Evolutionary conservation across 2,888 invertebrate species (phyloP).

Genomic region (Tipula lateralis): DNA sequence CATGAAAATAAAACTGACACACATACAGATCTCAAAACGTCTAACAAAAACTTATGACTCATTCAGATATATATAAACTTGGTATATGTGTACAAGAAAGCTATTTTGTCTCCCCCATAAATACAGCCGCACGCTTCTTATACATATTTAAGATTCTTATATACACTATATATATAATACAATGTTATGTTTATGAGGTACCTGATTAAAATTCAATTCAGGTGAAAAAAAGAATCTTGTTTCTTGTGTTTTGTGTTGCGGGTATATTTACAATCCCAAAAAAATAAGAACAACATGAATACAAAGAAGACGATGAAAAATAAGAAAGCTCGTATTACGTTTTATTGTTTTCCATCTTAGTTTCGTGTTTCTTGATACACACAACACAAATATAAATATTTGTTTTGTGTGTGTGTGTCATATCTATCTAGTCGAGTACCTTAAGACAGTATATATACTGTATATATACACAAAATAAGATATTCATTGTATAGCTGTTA

Average conservation of each 20-base stretch:
- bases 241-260: neutral
- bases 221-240: neutral
- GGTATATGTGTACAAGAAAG: neutral
- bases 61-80: neutral
- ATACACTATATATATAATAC: neutral
- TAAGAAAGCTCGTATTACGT: neutral
- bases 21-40: neutral
- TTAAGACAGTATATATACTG: neutral
- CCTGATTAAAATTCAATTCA: slow-evolving; percentile 4
- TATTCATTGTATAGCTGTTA: neutral
- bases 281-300: too few relatives aligned
- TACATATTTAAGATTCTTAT: neutral
- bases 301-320: too few relatives aligned
- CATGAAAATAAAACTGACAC: neutral
- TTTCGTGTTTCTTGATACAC: neutral
- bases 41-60: neutral
- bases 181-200: neutral
- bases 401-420: neutral
- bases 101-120: neutral
- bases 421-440: slow-evolving; percentile 24
- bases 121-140: neutral
- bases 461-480: neutral
- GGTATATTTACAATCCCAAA: neutral
- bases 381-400: neutral
- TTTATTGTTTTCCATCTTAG: neutral